Evolutionary conservation across 2,797 vertebrate genomes (phyloP).

Genomic region (Tinamus major): DNA sequence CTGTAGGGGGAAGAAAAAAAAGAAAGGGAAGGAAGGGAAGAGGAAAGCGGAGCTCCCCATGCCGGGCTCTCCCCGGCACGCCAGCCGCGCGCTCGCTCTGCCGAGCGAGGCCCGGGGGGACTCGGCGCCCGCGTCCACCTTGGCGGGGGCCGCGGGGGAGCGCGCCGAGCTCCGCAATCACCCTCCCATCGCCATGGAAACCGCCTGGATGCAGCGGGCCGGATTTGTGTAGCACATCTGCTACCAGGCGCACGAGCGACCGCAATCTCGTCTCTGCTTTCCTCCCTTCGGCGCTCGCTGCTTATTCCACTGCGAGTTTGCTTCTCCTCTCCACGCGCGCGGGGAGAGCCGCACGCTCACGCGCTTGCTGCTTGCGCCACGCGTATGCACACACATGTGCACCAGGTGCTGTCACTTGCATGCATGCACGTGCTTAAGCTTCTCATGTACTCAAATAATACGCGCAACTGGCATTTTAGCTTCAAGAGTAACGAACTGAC

Average conservation of each 20-base stretch:
- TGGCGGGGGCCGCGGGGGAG: slow-evolving; percentile 76
- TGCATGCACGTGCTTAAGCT: neutral
- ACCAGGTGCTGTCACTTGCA: neutral
- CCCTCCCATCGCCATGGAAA: slow-evolving; percentile 97
- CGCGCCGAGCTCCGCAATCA: slow-evolving; percentile 87
- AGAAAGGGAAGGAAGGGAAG: too few relatives aligned
- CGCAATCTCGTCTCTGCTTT: slow-evolving; percentile 73
- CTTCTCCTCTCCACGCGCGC: slow-evolving; percentile 21
- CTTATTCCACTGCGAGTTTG: slow-evolving; percentile 64
- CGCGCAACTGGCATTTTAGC: neutral
- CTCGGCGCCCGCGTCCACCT: slow-evolving; percentile 82
- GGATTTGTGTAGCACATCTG: slow-evolving; percentile 88
- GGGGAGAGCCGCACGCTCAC: neutral
- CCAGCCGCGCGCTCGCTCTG: neutral
- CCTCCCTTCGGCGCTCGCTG: neutral
- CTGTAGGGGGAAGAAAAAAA: neutral
- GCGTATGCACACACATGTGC: fast-evolving
- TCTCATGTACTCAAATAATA: neutral
- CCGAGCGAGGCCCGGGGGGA: slow-evolving; percentile 55
- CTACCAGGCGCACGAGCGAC: slow-evolving; percentile 83
- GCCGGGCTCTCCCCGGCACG: neutral
- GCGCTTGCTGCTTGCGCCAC: neutral
- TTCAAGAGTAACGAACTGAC: neutral
- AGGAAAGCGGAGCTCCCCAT: neutral
- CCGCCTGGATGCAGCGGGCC: slow-evolving; percentile 91